Evolutionary conservation across 2,113 vertebrate species (phyloP).

Genomic region (Sula dactylatra): DNA sequence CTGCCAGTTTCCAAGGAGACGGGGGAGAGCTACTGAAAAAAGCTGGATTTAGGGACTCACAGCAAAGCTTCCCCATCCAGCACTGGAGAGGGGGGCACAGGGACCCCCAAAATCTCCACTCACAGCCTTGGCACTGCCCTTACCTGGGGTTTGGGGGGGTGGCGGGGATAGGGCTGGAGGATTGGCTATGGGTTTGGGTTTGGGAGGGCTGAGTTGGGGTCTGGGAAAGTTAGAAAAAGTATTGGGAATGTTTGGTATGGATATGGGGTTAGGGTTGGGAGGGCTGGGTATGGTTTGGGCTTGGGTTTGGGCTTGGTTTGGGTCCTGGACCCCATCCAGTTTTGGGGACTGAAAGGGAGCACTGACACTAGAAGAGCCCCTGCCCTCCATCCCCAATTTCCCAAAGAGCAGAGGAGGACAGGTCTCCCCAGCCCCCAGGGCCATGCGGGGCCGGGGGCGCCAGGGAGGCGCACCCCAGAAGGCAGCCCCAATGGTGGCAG

Average conservation of each 20-base stretch:
- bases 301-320: not conserved
- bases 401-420: not conserved
- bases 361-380: not conserved
- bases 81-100: accelerated
- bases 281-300: not conserved
- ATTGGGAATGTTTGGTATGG: not conserved
- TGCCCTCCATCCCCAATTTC: not conserved
- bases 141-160: not conserved
- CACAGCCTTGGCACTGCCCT: not conserved
- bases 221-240: not conserved
- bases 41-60: not conserved
- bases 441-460: accelerated
- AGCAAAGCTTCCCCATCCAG: not conserved
- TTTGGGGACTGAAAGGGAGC: not conserved
- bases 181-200: not conserved
- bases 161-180: not conserved
- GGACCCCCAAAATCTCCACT: not conserved
- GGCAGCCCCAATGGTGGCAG: accelerated
- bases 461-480: not conserved
- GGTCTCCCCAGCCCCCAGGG: not conserved
- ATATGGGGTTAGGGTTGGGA: not conserved
- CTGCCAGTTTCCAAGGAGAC: conserved; percentile 51
- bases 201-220: not conserved
- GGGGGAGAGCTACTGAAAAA: not conserved
- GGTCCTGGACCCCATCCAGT: not conserved